These are phyloP conservation scores for Syngnathus acus DNA, from an alignment of 2,797 vertebrate species.

Conservation along the genomic window DNA sequence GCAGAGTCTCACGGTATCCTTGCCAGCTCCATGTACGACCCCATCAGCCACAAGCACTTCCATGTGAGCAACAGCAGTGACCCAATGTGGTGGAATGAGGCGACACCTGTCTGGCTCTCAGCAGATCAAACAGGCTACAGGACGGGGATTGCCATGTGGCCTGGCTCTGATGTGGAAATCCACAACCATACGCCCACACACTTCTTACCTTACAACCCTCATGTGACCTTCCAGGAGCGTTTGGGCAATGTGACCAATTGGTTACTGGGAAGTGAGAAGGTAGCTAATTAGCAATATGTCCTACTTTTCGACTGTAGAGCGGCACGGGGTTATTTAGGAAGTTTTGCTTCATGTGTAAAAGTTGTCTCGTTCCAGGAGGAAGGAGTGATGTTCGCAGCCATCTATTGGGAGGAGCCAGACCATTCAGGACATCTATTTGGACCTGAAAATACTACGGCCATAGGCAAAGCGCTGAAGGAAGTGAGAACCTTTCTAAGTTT, in stretches of 20 bases:
- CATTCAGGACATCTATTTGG: constrained; percentile 79
- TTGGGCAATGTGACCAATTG: constrained; percentile 70
- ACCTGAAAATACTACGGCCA: constrained; percentile 75
- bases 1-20: constrained; percentile 92
- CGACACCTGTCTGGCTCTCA: constrained; percentile 86
- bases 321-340: neutral
- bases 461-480: constrained; percentile 72
- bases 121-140: constrained; percentile 74
- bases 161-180: constrained; percentile 79
- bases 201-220: constrained; percentile 70
- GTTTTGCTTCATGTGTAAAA: neutral
- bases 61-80: constrained; percentile 57
- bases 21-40: constrained; percentile 85
- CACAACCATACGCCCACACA: constrained; percentile 66
- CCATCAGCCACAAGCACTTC: constrained; percentile 66
- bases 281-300: constrained; percentile 34
- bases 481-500: constrained; percentile 22
- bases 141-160: constrained; percentile 92
- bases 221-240: constrained; percentile 73
- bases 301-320: neutral
- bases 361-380: constrained; percentile 32
- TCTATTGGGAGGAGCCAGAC: constrained; percentile 96
- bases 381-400: constrained; percentile 69
- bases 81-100: constrained; percentile 87
- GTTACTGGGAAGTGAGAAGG: constrained; percentile 70